phyloP scores from a whole-genome alignment of 2,797 vertebrate species.

The Sebastes baramenuke region DNA sequence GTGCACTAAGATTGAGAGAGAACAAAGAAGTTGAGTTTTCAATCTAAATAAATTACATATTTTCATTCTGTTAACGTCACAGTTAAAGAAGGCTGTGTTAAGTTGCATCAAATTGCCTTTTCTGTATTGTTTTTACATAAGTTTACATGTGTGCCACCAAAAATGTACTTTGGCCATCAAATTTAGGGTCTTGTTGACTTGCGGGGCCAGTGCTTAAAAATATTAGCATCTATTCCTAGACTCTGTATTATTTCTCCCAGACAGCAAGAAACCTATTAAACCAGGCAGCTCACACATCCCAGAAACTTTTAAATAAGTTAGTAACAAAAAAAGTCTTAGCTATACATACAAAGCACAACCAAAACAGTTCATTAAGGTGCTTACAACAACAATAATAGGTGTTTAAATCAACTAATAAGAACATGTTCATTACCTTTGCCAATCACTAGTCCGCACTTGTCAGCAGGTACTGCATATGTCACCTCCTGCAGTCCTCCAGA shows the following conservation, averaged over 20 bases:
- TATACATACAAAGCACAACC: not conserved
- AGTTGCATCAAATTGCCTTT: no score
- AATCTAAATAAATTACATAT: no score
- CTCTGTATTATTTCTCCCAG: not conserved
- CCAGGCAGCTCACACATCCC: not conserved
- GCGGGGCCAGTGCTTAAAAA: not conserved
- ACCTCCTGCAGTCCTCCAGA: slow-evolving; percentile 93
- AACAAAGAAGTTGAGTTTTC: no score
- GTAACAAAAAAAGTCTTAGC: not conserved
- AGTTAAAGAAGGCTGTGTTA: no score
- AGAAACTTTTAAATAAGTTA: not conserved
- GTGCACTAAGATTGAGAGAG: no score
- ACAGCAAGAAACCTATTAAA: not conserved
- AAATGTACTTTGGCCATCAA: no score
- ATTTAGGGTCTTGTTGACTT: no score
- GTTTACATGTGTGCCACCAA: no score
- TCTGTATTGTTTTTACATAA: no score
- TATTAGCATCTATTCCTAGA: no score
- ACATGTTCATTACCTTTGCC: slow-evolving; percentile 89
- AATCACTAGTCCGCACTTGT: slow-evolving; percentile 97
- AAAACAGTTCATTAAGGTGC: not conserved
- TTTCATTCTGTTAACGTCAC: no score
- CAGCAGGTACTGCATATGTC: slow-evolving; percentile 95
- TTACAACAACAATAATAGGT: not conserved
- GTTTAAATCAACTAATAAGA: not conserved